phyloP scores from a whole-genome alignment of 2,113 vertebrate species.

The Oncorhynchus kisutch region DNA sequence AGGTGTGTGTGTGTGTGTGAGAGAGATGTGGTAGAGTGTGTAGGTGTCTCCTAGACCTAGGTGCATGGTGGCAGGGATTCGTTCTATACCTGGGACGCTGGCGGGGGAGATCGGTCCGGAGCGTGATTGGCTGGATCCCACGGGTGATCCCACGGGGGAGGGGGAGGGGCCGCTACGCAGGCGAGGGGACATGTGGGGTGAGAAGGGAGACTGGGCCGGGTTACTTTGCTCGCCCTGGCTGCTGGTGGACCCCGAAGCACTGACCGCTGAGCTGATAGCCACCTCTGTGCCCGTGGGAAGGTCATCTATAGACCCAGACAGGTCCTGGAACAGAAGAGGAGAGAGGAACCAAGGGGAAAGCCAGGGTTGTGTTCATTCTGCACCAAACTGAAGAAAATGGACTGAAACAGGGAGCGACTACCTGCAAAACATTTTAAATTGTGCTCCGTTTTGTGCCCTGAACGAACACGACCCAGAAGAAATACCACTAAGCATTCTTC shows the following conservation, averaged over 20 bases:
- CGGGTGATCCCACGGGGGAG: conserved; percentile 84
- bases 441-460: no score
- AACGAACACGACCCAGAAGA: not conserved
- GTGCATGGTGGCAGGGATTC: not conserved
- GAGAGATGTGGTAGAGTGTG: not conserved
- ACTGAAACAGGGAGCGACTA: no score
- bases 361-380: not conserved
- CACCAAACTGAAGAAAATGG: not conserved
- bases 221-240: conserved; percentile 90
- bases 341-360: not conserved
- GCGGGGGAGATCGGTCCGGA: conserved; percentile 90
- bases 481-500: not conserved
- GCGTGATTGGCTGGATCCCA: conserved; percentile 85
- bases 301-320: conserved; percentile 93
- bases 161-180: conserved; percentile 84
- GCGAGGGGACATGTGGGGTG: conserved; percentile 86
- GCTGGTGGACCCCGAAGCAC: conserved; percentile 84
- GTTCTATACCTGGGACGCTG: conserved; percentile 82
- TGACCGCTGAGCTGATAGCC: conserved; percentile 84
- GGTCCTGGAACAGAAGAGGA: conserved; percentile 73
- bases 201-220: conserved; percentile 90
- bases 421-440: no score
- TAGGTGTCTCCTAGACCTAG: not conserved
- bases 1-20: not conserved
- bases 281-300: conserved; percentile 91